Evolutionary conservation across 35 echinoderm and acorn worm genomes (phyloP).

Genomic region (Strongylocentrotus purpuratus): DNA sequence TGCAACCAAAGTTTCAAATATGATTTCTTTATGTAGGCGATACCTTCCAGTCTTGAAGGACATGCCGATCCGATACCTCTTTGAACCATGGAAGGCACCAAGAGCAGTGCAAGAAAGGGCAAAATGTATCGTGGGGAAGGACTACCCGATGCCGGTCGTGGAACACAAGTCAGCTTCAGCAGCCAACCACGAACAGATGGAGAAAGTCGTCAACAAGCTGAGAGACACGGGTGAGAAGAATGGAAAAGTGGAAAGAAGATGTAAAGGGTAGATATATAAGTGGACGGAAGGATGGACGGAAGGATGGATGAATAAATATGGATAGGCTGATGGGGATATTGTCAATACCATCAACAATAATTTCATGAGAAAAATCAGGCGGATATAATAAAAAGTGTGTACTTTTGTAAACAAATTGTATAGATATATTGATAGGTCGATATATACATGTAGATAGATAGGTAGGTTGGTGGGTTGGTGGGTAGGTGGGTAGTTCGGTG

Average conservation of each 20-base stretch:
- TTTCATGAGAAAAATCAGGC: no score
- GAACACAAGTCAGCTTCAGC: conserved; percentile 68
- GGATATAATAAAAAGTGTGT: no score
- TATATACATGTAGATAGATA: no score
- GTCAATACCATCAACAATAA: no score
- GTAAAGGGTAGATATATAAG: not conserved
- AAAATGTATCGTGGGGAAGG: conserved; percentile 86
- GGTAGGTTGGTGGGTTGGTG: no score
- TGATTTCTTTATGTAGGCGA: conserved; percentile 37
- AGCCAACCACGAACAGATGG: conserved; percentile 76
- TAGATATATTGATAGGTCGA: no score
- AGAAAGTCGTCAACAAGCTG: conserved; percentile 62
- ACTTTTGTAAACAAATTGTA: no score
- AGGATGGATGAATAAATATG: no score
- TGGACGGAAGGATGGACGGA: not conserved
- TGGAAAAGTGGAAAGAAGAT: not conserved
- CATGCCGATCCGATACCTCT: conserved; percentile 83
- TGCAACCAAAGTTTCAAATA: no score
- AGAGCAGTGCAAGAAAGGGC: conserved; percentile 78
- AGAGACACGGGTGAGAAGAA: conserved; percentile 62
- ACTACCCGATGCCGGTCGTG: conserved; percentile 83
- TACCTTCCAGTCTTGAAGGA: conserved; percentile 78
- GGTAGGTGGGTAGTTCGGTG: no score
- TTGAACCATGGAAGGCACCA: conserved; percentile 87
- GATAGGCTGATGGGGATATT: no score